These are phyloP conservation scores for Saiga tatarica DNA, from an alignment of 2,113 vertebrate genomes.

Conservation along the genomic window DNA sequence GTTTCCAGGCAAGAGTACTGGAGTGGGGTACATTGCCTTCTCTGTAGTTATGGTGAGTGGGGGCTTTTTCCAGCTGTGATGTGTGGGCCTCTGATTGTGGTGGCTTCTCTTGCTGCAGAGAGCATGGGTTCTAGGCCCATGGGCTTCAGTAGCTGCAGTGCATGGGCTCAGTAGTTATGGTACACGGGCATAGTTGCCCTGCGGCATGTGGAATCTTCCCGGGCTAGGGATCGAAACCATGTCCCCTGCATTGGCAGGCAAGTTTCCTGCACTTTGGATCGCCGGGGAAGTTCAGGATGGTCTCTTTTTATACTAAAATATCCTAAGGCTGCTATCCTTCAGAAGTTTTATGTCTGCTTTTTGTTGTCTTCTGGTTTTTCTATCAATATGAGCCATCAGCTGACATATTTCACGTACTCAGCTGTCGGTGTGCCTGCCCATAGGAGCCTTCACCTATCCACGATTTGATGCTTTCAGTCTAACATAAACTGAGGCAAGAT, in stretches of 20 bases:
- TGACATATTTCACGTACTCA: background rate
- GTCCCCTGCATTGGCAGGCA: background rate
- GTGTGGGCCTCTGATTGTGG: background rate
- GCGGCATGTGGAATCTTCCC: background rate
- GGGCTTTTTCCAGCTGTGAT: background rate
- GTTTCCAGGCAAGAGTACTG: no score
- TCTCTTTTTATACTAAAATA: background rate
- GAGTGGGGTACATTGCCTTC: no score
- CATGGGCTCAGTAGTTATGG: background rate
- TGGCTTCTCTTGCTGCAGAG: background rate
- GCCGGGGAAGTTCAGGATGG: background rate
- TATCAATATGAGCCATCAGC: background rate
- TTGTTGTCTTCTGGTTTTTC: slow-evolving; percentile 7
- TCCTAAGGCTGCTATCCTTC: background rate
- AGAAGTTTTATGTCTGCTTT: background rate
- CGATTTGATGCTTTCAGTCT: background rate
- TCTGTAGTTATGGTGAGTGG: background rate
- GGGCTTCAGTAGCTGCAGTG: background rate
- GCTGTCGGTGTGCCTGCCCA: background rate
- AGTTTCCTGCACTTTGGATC: background rate
- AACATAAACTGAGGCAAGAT: background rate
- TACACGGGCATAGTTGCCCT: background rate
- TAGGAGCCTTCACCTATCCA: background rate
- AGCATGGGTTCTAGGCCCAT: background rate
- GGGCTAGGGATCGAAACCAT: background rate